Evolutionary conservation across 1,140 invertebrate species (phyloP), one percentile per base, ranked within the genome.

Genomic region (Achroia grisella): DNA sequence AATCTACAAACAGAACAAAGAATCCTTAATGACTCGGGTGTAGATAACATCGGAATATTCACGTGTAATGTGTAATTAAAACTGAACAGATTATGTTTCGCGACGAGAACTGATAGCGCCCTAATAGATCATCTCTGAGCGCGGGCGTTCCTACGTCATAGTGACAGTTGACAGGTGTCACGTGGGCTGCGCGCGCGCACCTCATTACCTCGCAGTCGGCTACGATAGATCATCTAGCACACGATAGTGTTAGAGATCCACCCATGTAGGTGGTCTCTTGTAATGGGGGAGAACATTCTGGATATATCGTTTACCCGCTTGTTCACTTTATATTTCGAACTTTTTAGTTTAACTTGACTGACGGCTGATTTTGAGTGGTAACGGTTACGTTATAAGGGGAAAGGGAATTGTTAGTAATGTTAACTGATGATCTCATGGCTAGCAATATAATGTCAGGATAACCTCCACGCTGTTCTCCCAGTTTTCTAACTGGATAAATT

Each of bases 101-200:
- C 70, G 62, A 68, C 53, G 52, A 48, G 52, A 23, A 37, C 10
- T 37, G 35, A 64, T 57, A 61, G 56, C 42, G 48, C 13, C 35
- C 46, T 49, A 44, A 59, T 61, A 56, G 57, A 68, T 59, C 62
- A 54, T 65, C 47, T 40, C 39, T 54, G 51, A 48, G 56, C 62
- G 65, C 75, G 70, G 71, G 73, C 75, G 78, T 71, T 74, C 69
- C 55, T 48, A 44, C 62, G 68, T 79, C 72, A 72, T 43, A 49
- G 28, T 71, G 70, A 75, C 74, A 78, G 63, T 57, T 83, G 79
- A 83, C 79, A 83, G 71, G 76, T 83, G 79, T 83, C 79, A 83
- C 64, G 58, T 53, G 57, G 49, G 62, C 63, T 68, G 68, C 60
- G 63, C 69, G 68, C 61, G 61, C 74, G 62, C 68, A 67, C 56